Conservation (phyloP, 2,113 vertebrate species). For the Monopterus albus region DNA sequence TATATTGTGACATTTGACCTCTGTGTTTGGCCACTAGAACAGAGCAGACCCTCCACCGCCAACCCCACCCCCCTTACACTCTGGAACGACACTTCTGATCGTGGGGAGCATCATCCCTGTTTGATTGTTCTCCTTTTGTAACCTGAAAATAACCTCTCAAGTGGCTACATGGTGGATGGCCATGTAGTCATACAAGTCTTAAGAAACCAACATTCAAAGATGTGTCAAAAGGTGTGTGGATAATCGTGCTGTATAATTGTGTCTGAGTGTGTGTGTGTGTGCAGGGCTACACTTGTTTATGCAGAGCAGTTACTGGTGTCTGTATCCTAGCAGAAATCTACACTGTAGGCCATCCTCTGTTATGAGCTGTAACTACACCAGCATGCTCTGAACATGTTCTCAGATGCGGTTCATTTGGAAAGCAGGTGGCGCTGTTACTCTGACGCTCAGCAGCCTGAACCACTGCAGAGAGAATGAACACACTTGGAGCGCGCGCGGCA, state of each 20-base stretch:
- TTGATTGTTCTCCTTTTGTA: constrained; percentile 78
- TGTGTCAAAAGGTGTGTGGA: constrained; percentile 43
- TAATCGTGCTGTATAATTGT: background rate
- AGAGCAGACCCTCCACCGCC: constrained; percentile 60
- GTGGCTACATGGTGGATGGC: constrained; percentile 33
- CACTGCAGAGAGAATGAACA: constrained; percentile 54
- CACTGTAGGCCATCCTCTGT: background rate
- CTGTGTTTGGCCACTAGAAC: constrained; percentile 84
- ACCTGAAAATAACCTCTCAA: constrained; percentile 79
- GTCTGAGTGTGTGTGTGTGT: constrained; percentile 22
- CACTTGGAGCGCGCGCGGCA: background rate
- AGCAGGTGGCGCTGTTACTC: constrained; percentile 72
- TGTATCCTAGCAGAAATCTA: constrained; percentile 18
- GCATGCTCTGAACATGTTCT: constrained; percentile 12
- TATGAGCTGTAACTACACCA: constrained; percentile 6
- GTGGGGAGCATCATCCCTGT: constrained; percentile 44
- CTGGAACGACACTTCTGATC: constrained; percentile 43
- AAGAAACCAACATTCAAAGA: constrained; percentile 63
- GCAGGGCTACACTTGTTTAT: constrained; percentile 6
- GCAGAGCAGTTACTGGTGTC: background rate
- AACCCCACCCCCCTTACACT: constrained; percentile 47
- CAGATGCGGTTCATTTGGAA: constrained; percentile 35
- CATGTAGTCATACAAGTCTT: constrained; percentile 34
- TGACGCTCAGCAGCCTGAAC: constrained; percentile 9
- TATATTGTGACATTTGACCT: constrained; percentile 86